Percentiles rank a stretch among this genome's conserved stretches.
phyloP scores from a whole-genome alignment of 2,888 invertebrate species.

The Plagodis dolabraria region DNA sequence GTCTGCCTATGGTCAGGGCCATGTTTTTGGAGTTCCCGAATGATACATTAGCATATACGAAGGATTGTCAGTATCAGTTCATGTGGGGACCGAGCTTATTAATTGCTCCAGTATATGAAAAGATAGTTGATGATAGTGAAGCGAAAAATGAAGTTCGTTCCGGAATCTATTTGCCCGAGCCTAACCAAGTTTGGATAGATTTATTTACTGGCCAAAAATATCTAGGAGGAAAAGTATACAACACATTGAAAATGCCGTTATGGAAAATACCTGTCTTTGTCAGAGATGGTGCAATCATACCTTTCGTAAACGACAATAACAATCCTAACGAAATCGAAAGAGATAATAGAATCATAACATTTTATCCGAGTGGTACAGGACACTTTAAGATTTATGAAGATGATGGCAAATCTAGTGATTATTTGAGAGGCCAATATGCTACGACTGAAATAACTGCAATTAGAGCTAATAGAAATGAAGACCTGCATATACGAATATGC shows the following conservation, averaged over 20 bases:
- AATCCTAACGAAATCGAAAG: slow-evolving; percentile 67
- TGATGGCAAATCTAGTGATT: slow-evolving; percentile 67
- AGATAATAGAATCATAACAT: slow-evolving; percentile 58
- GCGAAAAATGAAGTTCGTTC: slow-evolving; percentile 48
- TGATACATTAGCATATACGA: slow-evolving; percentile 59
- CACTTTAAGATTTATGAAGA: slow-evolving; percentile 71
- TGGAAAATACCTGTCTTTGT: slow-evolving; percentile 77
- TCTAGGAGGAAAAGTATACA: slow-evolving; percentile 71
- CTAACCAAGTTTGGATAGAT: slow-evolving; percentile 71
- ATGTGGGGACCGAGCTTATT: slow-evolving; percentile 79
- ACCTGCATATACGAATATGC: slow-evolving; percentile 58
- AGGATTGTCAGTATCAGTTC: slow-evolving; percentile 73
- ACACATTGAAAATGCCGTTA: slow-evolving; percentile 61
- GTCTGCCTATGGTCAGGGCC: slow-evolving; percentile 73
- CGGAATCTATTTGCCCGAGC: slow-evolving; percentile 66
- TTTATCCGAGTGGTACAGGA: slow-evolving; percentile 65
- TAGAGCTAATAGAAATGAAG: slow-evolving; percentile 56
- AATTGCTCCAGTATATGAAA: slow-evolving; percentile 70
- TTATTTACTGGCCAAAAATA: slow-evolving; percentile 72
- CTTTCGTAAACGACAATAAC: slow-evolving; percentile 72
- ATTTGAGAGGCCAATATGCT: slow-evolving; percentile 56
- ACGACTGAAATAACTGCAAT: slow-evolving; percentile 55
- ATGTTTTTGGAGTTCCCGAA: slow-evolving; percentile 75
- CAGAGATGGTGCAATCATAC: slow-evolving; percentile 73
- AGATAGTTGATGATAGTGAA: slow-evolving; percentile 37